phyloP scores from a whole-genome alignment of 2,888 invertebrate genomes.

The Tromatobia lineatoria region DNA sequence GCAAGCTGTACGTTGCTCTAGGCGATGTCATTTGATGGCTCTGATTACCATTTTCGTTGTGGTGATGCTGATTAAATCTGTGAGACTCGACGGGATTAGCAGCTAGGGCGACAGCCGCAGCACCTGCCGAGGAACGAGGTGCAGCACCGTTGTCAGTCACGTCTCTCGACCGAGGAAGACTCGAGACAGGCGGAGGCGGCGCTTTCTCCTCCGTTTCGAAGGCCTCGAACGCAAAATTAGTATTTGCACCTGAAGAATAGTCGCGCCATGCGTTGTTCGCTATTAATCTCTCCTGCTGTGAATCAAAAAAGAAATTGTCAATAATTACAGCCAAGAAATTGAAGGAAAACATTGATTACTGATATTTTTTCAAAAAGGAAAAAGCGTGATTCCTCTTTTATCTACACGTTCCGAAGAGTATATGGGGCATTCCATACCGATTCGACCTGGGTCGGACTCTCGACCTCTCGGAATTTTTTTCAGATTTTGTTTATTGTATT shows the following conservation, averaged over 20 bases:
- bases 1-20: slow-evolving; percentile 92
- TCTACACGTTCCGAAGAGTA: too few species aligned
- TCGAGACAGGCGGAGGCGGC: slow-evolving; percentile 83
- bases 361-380: too few species aligned
- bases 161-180: slow-evolving; percentile 81
- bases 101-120: slow-evolving; percentile 46
- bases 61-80: slow-evolving; percentile 61
- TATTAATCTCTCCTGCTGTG: slow-evolving; percentile 92
- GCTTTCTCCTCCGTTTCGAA: slow-evolving; percentile 93
- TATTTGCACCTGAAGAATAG: slow-evolving; percentile 91
- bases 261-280: slow-evolving; percentile 96
- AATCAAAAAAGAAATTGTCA: background rate
- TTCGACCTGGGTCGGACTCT: too few species aligned
- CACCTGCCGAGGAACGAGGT: slow-evolving; percentile 57
- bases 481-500: too few species aligned
- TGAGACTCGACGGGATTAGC: slow-evolving; percentile 61
- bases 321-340: background rate
- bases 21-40: slow-evolving; percentile 78
- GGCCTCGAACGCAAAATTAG: slow-evolving; percentile 96
- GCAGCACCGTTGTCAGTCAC: slow-evolving; percentile 71
- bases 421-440: too few species aligned
- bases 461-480: too few species aligned
- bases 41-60: slow-evolving; percentile 86
- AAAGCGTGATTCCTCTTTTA: too few species aligned
- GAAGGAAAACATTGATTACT: background rate